Conservation (phyloP, 2,113 vertebrate species). For the Lathamus discolor region DNA sequence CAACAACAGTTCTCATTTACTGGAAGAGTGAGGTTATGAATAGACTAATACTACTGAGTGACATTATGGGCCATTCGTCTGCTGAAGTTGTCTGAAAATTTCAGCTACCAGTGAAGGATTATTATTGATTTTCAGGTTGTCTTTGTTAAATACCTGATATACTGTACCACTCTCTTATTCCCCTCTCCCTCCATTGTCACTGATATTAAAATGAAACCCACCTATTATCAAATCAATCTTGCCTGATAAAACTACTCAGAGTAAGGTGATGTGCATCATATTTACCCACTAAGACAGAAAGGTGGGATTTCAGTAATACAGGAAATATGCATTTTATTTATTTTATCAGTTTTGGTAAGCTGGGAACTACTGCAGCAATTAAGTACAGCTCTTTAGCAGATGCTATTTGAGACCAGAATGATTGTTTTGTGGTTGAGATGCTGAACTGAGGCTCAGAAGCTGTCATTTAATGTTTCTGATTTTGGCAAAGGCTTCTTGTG, state of each 20-base stretch:
- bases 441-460: not conserved
- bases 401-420: not conserved
- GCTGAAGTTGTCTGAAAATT: conserved; percentile 72
- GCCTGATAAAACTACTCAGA: conserved; percentile 44
- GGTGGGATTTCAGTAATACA: not conserved
- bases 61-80: conserved; percentile 65
- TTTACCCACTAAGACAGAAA: conserved; percentile 47
- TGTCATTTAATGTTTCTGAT: not conserved
- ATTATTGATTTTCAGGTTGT: conserved; percentile 77
- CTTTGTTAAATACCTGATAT: conserved; percentile 77
- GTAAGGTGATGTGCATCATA: conserved; percentile 30
- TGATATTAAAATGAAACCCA: conserved; percentile 73
- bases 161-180: conserved; percentile 59
- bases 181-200: conserved; percentile 59
- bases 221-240: conserved; percentile 73
- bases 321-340: not conserved
- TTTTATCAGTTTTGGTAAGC: conserved; percentile 35
- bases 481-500: not conserved
- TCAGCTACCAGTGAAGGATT: conserved; percentile 68
- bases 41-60: conserved; percentile 61
- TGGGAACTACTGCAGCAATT: conserved; percentile 11
- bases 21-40: conserved; percentile 63
- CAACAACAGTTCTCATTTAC: conserved; percentile 68
- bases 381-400: conserved; percentile 30
- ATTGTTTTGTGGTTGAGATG: not conserved